Percentiles rank a stretch among this genome's conserved stretches.
These are phyloP conservation scores for Yponomeuta plumbellus DNA, from an alignment of 2,888 invertebrate species.

Conservation along the genomic window DNA sequence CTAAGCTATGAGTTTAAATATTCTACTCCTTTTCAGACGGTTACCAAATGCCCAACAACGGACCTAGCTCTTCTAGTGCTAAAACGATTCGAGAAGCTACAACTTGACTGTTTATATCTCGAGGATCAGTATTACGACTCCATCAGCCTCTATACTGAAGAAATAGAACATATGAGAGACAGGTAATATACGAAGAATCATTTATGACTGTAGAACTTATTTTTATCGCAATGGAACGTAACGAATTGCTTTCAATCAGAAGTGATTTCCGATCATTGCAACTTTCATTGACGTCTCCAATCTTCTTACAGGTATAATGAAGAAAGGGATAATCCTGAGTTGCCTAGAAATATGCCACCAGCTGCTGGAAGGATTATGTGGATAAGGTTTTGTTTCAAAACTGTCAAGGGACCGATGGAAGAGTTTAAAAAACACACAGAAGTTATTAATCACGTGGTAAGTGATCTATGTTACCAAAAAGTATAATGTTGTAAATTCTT, in stretches of 20 bases:
- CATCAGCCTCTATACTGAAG: slow-evolving; percentile 79
- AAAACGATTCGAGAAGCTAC: slow-evolving; percentile 82
- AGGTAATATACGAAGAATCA: slow-evolving; percentile 45
- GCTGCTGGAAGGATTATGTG: slow-evolving; percentile 88
- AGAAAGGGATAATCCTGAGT: slow-evolving; percentile 82
- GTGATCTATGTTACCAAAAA: neutral
- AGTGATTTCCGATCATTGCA: too few relatives aligned
- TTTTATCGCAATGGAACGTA: too few relatives aligned
- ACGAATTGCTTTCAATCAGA: too few relatives aligned
- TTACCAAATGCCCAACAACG: slow-evolving; percentile 66
- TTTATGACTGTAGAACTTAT: neutral
- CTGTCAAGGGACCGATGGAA: slow-evolving; percentile 86
- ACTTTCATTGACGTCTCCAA: neutral
- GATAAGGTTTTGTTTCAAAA: slow-evolving; percentile 86
- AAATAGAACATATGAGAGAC: slow-evolving; percentile 83
- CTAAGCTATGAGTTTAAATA: neutral
- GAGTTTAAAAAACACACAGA: slow-evolving; percentile 61
- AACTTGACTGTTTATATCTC: slow-evolving; percentile 82
- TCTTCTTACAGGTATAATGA: slow-evolving; percentile 79
- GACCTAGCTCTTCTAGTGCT: slow-evolving; percentile 70
- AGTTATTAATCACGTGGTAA: slow-evolving; percentile 63
- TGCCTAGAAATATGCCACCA: slow-evolving; percentile 86
- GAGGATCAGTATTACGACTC: slow-evolving; percentile 85
- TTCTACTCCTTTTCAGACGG: slow-evolving; percentile 39
- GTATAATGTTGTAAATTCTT: neutral